Base-by-base conservation (phyloP, 23 tunicate species). In the Oikopleura vanhoeffeni region DNA sequence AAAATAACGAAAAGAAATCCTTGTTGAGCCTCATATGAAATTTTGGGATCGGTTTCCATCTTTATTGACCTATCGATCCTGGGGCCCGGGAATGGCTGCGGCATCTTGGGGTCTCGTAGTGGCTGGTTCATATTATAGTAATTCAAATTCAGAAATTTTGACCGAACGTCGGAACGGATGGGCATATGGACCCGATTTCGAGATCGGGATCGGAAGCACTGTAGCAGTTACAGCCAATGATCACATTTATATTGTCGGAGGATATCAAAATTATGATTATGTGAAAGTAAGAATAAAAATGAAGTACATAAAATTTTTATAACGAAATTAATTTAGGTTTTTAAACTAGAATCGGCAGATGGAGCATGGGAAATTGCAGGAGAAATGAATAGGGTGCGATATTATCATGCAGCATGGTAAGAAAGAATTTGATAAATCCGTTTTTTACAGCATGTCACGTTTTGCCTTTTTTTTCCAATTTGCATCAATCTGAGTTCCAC, bases 51-150 rank as follows among this genome's bases (percentile, higher is more conserved):
- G 79, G 32, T 71, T 71, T 71, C 79, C 79, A 3, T 30, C 79
- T 2, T 2, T 71, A 38, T 30, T 71, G 35, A 71, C 79, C 32
- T 71, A 71, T 30, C 27, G 79, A 28, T 71, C 79, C 38, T 13
- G 79, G 35, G 79, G 79, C 2, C 79, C 79, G 32, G 79, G 79
- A 32, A 71, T 71, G 79, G 79, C 79, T 2, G 79, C 79, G 2
- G 35, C 79, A 13, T 18, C 3, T 71, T 71, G 79, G 79, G 79
- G 79, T 4, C 32, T 71, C 27, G 3, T 71, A 18, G 38, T 71
- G 38, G 79, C 79, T 24, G 79, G 79, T 2, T 18, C 79, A 24
- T 13, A 71, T 30, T 71, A 71, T 30, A 18, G 34, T 18, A 71
- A 71, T 71, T 71, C 79, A 2, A 18, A 30, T 13, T 13, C 79